Conservation (phyloP, 2,113 vertebrate genomes). For the Formicarius rufipectus region DNA sequence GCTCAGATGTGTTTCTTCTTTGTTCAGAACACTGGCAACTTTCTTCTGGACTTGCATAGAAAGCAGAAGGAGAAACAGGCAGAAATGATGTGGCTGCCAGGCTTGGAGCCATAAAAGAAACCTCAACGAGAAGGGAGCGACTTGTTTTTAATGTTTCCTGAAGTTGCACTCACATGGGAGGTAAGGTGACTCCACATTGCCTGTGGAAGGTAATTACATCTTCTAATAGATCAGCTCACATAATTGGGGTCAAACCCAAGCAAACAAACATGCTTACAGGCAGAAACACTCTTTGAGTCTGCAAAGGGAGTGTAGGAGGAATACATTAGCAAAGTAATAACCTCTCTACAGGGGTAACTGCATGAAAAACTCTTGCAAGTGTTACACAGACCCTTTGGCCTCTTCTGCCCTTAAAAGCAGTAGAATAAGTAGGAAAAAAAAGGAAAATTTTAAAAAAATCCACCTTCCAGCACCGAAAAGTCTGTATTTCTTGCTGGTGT, state of each 20-base stretch:
- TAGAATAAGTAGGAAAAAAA: not conserved
- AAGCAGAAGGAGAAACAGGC: not conserved
- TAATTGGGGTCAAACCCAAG: not conserved
- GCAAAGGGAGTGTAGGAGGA: conserved; percentile 4
- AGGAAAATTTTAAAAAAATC: not conserved
- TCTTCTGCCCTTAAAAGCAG: not conserved
- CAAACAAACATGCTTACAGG: not conserved
- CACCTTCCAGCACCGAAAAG: not conserved
- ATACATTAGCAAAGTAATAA: conserved; percentile 32
- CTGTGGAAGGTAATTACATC: not conserved
- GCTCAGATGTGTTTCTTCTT: not conserved
- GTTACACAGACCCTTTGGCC: not conserved
- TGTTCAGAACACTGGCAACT: not conserved
- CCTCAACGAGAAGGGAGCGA: not conserved
- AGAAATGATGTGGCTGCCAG: not conserved
- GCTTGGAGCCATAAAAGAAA: not conserved
- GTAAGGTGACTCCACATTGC: not conserved
- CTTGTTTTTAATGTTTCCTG: not conserved
- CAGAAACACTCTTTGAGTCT: not conserved
- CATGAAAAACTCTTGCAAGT: not conserved
- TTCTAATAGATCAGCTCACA: not conserved
- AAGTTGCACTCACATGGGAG: not conserved
- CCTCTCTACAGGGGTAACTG: not conserved
- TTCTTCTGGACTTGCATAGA: not conserved
- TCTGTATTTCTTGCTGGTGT: not conserved